Percentiles rank a stretch among this genome's conserved stretches.
phyloP scores from a whole-genome alignment of 2,888 invertebrate genomes.

The Pseudanteris insignis region DNA sequence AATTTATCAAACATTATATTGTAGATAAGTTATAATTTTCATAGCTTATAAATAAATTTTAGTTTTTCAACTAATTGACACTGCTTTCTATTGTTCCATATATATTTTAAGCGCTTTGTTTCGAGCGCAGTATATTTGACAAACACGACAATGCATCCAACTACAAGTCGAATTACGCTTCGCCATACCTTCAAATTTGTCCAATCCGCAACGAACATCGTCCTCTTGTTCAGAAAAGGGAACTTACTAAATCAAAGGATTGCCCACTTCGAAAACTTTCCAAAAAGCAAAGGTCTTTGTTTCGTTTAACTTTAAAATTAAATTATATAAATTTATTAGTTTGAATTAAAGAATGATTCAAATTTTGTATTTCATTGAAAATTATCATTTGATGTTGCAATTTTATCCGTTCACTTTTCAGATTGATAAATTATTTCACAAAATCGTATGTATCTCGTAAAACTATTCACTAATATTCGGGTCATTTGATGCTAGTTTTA shows the following conservation, averaged over 20 bases:
- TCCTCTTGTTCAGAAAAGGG: constrained; percentile 58
- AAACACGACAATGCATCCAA: neutral
- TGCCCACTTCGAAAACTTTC: constrained; percentile 43
- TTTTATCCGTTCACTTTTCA: constrained; percentile 45
- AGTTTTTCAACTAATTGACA: no score
- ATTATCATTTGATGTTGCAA: no score
- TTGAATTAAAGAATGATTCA: no score
- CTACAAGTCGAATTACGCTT: constrained; percentile 3
- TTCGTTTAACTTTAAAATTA: no score
- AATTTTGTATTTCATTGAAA: no score
- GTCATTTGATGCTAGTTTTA: constrained; percentile 8
- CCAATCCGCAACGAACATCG: constrained; percentile 60
- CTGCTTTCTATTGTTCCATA: no score
- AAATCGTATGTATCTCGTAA: constrained; percentile 31
- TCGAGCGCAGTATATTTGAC: neutral
- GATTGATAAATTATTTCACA: constrained; percentile 30
- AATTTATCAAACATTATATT: no score
- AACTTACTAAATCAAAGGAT: constrained; percentile 55
- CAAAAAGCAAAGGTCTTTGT: constrained; percentile 27
- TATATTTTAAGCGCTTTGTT: neutral
- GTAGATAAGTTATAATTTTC: no score
- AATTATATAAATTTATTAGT: no score
- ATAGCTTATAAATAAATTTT: no score
- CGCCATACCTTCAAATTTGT: constrained; percentile 55
- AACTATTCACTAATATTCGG: no score